Conservation (phyloP, 2,113 vertebrate species). For the Megaleporinus macrocephalus region DNA sequence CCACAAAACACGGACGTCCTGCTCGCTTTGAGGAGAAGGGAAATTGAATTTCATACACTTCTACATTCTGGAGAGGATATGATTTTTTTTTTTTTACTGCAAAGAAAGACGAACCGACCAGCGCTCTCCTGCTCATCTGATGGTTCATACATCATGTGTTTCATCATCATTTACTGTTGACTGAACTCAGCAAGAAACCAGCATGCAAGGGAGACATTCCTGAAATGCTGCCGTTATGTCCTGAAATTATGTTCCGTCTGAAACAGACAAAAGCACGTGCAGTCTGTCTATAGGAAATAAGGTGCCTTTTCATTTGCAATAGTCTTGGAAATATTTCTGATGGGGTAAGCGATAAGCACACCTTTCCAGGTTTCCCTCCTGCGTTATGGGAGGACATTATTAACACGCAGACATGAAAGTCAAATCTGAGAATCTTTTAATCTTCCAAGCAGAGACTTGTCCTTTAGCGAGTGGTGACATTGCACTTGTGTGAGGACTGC, state of each 20-base stretch:
- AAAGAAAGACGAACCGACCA: not conserved
- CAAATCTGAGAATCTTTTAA: slow-evolving; percentile 36
- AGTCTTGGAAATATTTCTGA: not conserved
- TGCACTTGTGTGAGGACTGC: slow-evolving; percentile 32
- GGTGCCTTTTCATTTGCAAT: not conserved
- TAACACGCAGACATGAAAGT: slow-evolving; percentile 37
- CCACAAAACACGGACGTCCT: slow-evolving; percentile 42
- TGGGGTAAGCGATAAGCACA: not conserved
- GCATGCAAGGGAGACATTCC: not conserved
- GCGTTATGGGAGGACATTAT: slow-evolving; percentile 19
- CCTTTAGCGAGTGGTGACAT: slow-evolving; percentile 49
- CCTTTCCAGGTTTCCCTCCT: not conserved
- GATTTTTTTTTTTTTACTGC: slow-evolving; percentile 6
- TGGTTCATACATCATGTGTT: slow-evolving; percentile 33
- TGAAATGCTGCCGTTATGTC: not conserved
- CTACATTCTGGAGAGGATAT: slow-evolving; percentile 4
- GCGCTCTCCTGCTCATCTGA: slow-evolving; percentile 4
- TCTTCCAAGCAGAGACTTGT: slow-evolving; percentile 31
- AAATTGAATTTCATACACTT: slow-evolving; percentile 45
- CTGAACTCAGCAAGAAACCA: slow-evolving; percentile 26
- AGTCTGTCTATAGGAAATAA: slow-evolving; percentile 25
- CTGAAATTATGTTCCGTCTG: not conserved
- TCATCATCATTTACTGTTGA: slow-evolving; percentile 28
- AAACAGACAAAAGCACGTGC: slow-evolving; percentile 6
- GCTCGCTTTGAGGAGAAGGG: slow-evolving; percentile 29